Base-by-base conservation (phyloP, 30 jellyfish, hydroid and myxozoan species). In the Aurelia coerulea region DNA sequence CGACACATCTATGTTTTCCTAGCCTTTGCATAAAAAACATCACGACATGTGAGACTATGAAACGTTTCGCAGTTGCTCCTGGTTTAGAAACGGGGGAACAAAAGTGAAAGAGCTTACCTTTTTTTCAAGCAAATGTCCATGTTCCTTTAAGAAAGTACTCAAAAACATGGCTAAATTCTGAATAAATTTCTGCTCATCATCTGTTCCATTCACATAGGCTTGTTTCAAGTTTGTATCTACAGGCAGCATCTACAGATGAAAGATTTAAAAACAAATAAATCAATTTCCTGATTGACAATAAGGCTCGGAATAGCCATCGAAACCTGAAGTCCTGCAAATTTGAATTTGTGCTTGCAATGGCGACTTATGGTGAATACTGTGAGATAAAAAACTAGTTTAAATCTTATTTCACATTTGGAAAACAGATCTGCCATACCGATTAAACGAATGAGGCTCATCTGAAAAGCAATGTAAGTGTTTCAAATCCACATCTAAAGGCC, bases 161-260 rank as follows among this genome's bases (percentile, higher is more conserved):
- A 95, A 76, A 68, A 95, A 95, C 93, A 95, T 65, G 41, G 99
- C 97, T 68, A 95, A 74, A 78, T 90, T 91, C 59, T 95, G 98
- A 62, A 95, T 90, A 65, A 95, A 95, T 49, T 95, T 95, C 76
- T 95, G 99, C 84, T 95, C 98, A 77, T 90, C 99, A 62, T 91
- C 98, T n/a, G 89, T 89, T 2, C 99, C 99, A 86, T 85, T 95
- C 16, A 73, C 82, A 83, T 90, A 95, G 8, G 98, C 99, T 73
- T 71, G 65, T 65, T 95, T 95, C 67, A 95, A 88, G 76, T 95
- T 95, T 10, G 99, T 95, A 12, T 96, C 88, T 32, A 89, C 60
- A 4, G 99, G 99, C 68, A 95, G 88, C 95, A 95, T 84, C 99
- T 95, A 62, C 35, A 64, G 19, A 32, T 11, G 41, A 49, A 73